phyloP scores from a whole-genome alignment of 2,888 invertebrate species.

The Nowickia ferox region DNA sequence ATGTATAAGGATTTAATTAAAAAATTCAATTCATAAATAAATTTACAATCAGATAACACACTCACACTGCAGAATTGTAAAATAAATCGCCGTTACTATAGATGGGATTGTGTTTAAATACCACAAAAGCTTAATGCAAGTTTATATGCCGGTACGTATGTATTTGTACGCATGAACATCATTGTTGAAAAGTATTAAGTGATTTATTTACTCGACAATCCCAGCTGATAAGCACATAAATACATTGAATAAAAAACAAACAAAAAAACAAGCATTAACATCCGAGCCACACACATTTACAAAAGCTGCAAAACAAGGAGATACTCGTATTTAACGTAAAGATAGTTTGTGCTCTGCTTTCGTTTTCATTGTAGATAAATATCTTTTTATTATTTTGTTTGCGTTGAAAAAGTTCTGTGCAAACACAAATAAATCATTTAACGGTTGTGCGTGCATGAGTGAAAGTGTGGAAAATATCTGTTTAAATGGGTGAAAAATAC shows the following conservation, averaged over 20 bases:
- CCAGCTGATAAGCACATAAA: conserved; percentile 51
- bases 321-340: conserved; percentile 14
- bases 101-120: conserved; percentile 3
- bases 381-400: background rate
- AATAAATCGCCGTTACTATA: background rate
- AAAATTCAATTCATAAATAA: conserved; percentile 18
- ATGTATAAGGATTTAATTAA: background rate
- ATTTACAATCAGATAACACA: background rate
- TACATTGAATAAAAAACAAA: conserved; percentile 19
- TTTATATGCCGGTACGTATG: too few relatives aligned
- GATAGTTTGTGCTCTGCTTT: background rate
- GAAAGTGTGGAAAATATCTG: conserved; percentile 1
- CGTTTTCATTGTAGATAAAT: background rate
- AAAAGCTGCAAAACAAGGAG: background rate
- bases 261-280: conserved; percentile 10
- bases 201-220: conserved; percentile 66
- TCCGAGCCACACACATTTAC: background rate
- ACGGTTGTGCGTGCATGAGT: background rate
- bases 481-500: conserved; percentile 19
- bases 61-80: background rate
- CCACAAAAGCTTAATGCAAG: conserved; percentile 26
- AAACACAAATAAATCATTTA: background rate
- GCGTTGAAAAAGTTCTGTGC: background rate
- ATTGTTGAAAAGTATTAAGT: conserved; percentile 62
- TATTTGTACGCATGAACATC: background rate